Evolutionary conservation across 2,888 invertebrate genomes (phyloP).

Genomic region (Neelides folsomi): DNA sequence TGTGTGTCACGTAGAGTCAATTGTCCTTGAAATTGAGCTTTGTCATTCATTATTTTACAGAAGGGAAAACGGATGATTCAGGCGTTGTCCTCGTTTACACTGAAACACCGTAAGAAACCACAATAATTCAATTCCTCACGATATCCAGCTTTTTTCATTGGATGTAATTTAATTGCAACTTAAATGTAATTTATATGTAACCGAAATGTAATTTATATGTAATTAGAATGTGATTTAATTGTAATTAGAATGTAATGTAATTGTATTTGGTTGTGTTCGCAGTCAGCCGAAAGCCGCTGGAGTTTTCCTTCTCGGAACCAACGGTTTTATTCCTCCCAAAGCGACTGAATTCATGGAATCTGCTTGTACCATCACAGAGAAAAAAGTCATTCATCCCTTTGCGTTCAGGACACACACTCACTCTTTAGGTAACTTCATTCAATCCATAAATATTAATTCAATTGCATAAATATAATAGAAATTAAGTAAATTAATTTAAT

Average conservation of each 20-base stretch:
- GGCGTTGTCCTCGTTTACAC: constrained; percentile 72
- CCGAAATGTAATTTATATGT: not conserved
- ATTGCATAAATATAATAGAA: too few relatives aligned
- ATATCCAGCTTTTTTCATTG: not conserved
- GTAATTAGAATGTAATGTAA: too few relatives aligned
- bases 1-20: too few relatives aligned
- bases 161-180: not conserved
- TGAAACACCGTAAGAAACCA: constrained; percentile 47
- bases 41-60: constrained; percentile 41
- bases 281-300: constrained; percentile 80
- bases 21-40: too few relatives aligned
- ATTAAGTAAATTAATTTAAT: too few relatives aligned
- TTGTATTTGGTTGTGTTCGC: constrained; percentile 33
- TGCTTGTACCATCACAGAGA: constrained; percentile 64
- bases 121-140: not conserved
- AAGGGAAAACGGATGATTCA: constrained; percentile 65
- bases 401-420: constrained; percentile 94
- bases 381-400: constrained; percentile 80
- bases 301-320: constrained; percentile 75
- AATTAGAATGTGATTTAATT: too few relatives aligned
- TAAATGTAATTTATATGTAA: too few relatives aligned
- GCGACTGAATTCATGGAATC: constrained; percentile 75
- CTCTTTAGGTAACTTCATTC: constrained; percentile 50
- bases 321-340: constrained; percentile 60
- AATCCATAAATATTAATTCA: not conserved